Base-by-base conservation (phyloP, 2,797 vertebrate genomes). In the Lutjanus campechanus region DNA sequence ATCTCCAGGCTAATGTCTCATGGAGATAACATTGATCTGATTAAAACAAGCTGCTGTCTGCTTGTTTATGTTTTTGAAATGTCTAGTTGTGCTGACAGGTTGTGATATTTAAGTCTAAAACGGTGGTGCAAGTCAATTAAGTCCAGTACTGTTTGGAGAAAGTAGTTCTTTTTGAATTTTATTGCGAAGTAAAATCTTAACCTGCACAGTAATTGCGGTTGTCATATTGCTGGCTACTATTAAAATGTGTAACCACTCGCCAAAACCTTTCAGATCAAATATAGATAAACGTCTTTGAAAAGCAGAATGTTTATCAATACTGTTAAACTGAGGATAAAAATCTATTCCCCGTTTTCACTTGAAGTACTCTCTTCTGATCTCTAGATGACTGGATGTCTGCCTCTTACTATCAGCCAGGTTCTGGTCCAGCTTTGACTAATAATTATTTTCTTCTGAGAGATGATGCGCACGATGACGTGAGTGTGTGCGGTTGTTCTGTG, bases 401-500 rank as follows among this genome's bases (percentile, higher is more conserved):
- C 0, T 60, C 64, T 75, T 56, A 20, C 67, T 46, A 47, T 82
- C 66, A 56, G 13, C 51, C 63, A 17, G 54, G 36, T 41, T 66
- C 25, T 20, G 36, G 54, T 72, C 55, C 50, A 54, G 61, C 71
- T 82, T 74, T 82, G 70, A 83, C 47, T 47, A n/a, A 53, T 2
- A 4, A 20, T 12, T 43, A 56, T 15, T 19, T 40, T 53, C 41
- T 60, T 53, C 1, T 46, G 16, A 50, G 55, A 50, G 65, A 76
- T 73, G 65, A 76, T 73, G 66, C 66, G 83, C 20, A 5, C 22
- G 22, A 49, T 85, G 69, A 81, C 86, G 85, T 17, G 81, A 79
- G 67, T 69, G 74, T 4, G 11, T 68, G 59, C 63, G 75, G 29
- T 36, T 83, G 25, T 44, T 80, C 10, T 86, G 56, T 50, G 66